phyloP scores from a whole-genome alignment of 2,888 invertebrate genomes.

The Cheilosia soror region DNA sequence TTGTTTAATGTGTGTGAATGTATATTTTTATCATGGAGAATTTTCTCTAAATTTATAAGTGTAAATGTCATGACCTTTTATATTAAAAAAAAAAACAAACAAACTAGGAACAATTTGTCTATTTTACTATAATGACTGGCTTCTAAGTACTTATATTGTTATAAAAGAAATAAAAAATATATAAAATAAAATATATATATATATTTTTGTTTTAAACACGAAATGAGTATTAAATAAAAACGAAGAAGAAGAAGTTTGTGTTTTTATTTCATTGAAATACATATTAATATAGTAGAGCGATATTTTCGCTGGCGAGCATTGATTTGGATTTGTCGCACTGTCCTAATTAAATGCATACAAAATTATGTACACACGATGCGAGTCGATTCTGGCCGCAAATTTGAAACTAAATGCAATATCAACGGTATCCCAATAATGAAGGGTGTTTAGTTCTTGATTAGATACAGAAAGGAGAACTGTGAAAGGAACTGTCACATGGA shows the following conservation, averaged over 20 bases:
- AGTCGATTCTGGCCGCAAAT: too few species aligned
- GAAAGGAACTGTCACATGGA: too few species aligned
- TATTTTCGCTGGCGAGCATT: too few species aligned
- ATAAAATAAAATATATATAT: not conserved
- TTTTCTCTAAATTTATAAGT: conserved; percentile 24
- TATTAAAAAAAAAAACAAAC: not conserved
- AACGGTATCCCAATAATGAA: too few species aligned
- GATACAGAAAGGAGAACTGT: too few species aligned
- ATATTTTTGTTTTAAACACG: not conserved
- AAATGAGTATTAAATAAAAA: conserved; percentile 3
- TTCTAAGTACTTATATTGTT: conserved; percentile 15
- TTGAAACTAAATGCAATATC: too few species aligned
- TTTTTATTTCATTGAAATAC: not conserved
- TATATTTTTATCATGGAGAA: conserved; percentile 13
- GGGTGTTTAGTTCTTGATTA: too few species aligned
- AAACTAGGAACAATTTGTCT: not conserved
- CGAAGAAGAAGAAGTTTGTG: not conserved
- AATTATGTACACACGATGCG: too few species aligned
- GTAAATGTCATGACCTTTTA: conserved; percentile 29
- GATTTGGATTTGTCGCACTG: too few species aligned
- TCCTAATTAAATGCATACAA: too few species aligned
- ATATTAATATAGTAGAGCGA: too few species aligned
- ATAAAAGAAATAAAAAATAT: not conserved
- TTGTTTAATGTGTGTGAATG: conserved; percentile 21
- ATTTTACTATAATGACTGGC: not conserved